Base-by-base conservation (phyloP, 2,797 vertebrate genomes). In the Sebastes kiyomatsui region DNA sequence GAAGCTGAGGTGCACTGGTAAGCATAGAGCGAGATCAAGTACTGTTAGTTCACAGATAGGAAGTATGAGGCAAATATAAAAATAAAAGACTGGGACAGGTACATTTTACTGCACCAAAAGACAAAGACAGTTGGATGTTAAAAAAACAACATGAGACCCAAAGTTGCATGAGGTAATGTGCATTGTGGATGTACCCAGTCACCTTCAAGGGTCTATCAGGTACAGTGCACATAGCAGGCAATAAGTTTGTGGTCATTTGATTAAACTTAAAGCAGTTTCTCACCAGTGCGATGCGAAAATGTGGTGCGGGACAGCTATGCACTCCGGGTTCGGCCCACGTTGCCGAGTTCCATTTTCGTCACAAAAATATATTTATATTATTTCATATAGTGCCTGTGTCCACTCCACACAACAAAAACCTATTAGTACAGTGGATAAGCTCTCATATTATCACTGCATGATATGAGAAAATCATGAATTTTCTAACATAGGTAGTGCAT, bases 391-490 rank as follows among this genome's bases (percentile, higher is more conserved):
- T 54, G 49, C 49, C 49, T 22, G 20, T 49, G 46, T 49, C 18
- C 46, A 20, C 46, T 49, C 46, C 46, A 49, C 46, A 49, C 46
- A 54, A 54, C 20, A 11, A 54, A n/a, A 54, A 52, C 8, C 38
- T n/a, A n/a, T 52, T 46, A 46, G 16, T 46, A 46, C 16, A 46
- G 16, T 46, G 16, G 16, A 46, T 46, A 18, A 18, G 16, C 42
- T 46, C 42, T 46, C 42, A 46, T 18, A 46, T 18, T 18, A 46
- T 46, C 16, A 18, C 1, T 46, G 14, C 42, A 46, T 2, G 3
- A 0, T 46, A 46, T 46, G 42, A 0, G 42, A 18, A 46, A 46
- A 7, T 3, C 16, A 0, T 46, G 16, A 18, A 18, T 2, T 18
- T 18, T 46, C 42, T 46, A 18, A 46, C 42, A 46, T 46, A 18